Conservation (phyloP, 2,888 invertebrate genomes). For the Timandra comae region DNA sequence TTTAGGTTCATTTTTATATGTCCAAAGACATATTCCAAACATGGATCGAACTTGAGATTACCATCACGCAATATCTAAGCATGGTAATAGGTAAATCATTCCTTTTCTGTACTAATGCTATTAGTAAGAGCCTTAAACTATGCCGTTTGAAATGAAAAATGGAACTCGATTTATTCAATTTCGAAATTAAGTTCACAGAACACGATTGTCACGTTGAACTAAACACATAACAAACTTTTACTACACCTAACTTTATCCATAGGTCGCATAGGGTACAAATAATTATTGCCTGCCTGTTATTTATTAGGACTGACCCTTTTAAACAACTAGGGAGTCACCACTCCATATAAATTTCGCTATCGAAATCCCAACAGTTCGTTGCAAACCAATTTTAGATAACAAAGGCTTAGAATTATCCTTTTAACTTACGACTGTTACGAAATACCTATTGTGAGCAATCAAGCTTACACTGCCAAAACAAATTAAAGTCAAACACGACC, state of each 20-base stretch:
- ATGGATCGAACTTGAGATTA: too few species aligned
- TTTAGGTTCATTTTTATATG: too few species aligned
- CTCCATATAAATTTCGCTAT: conserved; percentile 17
- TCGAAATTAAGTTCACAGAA: too few species aligned
- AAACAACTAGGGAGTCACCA: conserved; percentile 9
- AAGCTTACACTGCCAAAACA: conserved; percentile 2
- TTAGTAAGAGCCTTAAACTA: too few species aligned
- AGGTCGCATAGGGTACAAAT: neutral
- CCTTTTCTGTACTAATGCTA: too few species aligned
- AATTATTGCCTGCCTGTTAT: neutral
- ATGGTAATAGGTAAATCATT: too few species aligned
- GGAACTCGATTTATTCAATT: too few species aligned
- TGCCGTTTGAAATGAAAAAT: too few species aligned
- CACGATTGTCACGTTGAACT: neutral
- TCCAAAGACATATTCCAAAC: too few species aligned
- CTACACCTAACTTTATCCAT: too few species aligned
- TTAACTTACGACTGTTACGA: conserved; percentile 16
- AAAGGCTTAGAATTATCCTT: conserved; percentile 15
- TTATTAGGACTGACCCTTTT: neutral
- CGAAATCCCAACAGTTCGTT: conserved; percentile 18
- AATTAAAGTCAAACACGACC: neutral
- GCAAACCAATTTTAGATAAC: conserved; percentile 20
- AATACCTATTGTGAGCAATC: conserved; percentile 3
- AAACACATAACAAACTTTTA: too few species aligned
- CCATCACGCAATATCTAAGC: too few species aligned